phyloP scores from a whole-genome alignment of 2,888 invertebrate species.

The Seladonia tumulorum region DNA sequence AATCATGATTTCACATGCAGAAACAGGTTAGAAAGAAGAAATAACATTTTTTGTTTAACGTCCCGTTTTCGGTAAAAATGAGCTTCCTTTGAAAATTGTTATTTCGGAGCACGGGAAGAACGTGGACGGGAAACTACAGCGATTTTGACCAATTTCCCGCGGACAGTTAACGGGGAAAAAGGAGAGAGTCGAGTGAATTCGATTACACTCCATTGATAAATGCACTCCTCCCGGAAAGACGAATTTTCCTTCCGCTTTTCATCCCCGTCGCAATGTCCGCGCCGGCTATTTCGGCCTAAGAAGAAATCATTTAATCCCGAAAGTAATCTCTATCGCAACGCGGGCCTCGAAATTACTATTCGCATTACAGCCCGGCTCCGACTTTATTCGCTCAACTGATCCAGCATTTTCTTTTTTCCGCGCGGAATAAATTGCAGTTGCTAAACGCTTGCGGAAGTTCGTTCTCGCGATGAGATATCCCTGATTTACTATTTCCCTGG shows the following conservation, averaged over 20 bases:
- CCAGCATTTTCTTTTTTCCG: background rate
- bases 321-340: background rate
- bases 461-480: background rate
- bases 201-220: no score
- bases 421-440: background rate
- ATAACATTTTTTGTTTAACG: no score
- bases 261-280: no score
- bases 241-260: background rate
- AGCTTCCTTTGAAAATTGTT: no score
- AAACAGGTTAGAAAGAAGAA: no score
- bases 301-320: background rate
- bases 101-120: no score
- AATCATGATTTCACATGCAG: no score
- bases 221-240: no score
- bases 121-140: background rate
- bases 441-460: background rate
- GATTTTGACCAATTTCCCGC: background rate
- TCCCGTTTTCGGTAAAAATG: no score
- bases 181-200: no score
- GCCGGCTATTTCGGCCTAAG: background rate
- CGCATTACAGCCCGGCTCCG: background rate
- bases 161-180: no score
- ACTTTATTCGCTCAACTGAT: background rate
- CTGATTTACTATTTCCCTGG: background rate
- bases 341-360: background rate